These are phyloP conservation scores for Agonopterix subpropinquella DNA, from an alignment of 2,888 invertebrate genomes.

Conservation along the genomic window DNA sequence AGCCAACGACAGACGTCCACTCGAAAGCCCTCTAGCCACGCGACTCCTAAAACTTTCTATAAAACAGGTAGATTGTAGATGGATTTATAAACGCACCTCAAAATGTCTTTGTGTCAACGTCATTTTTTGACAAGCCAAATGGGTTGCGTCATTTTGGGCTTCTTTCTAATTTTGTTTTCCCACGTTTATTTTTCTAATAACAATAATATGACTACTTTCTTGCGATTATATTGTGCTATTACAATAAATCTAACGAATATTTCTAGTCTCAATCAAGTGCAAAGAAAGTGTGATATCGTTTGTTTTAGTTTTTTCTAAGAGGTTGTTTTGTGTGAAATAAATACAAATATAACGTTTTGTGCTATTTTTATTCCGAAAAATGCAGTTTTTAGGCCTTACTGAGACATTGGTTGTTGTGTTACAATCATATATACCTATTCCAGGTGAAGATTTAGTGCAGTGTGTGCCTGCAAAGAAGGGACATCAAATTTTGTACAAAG, in stretches of 20 bases:
- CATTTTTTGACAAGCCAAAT: slow-evolving; percentile 1
- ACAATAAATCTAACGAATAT: not conserved
- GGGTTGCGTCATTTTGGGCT: not conserved
- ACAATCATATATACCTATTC: slow-evolving; percentile 19
- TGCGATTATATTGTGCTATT: too few relatives aligned
- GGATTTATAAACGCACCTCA: not conserved
- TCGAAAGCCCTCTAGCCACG: too few relatives aligned
- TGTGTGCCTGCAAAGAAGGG: slow-evolving; percentile 67
- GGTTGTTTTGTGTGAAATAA: not conserved
- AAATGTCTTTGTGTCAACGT: not conserved
- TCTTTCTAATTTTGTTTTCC: not conserved
- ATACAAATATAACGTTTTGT: not conserved
- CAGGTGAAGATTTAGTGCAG: slow-evolving; percentile 63
- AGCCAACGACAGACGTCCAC: too few relatives aligned
- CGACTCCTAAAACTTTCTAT: too few relatives aligned
- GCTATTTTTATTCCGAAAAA: not conserved
- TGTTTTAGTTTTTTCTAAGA: not conserved
- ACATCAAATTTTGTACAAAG: slow-evolving; percentile 62
- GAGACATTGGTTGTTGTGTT: not conserved
- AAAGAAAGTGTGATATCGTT: too few relatives aligned
- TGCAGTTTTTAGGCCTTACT: not conserved
- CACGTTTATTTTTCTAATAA: not conserved
- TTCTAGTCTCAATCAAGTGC: too few relatives aligned
- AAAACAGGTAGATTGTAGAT: not conserved
- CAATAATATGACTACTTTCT: not conserved